phyloP scores from a whole-genome alignment of 2,797 vertebrate genomes.

The Sebastes hopkinsi region DNA sequence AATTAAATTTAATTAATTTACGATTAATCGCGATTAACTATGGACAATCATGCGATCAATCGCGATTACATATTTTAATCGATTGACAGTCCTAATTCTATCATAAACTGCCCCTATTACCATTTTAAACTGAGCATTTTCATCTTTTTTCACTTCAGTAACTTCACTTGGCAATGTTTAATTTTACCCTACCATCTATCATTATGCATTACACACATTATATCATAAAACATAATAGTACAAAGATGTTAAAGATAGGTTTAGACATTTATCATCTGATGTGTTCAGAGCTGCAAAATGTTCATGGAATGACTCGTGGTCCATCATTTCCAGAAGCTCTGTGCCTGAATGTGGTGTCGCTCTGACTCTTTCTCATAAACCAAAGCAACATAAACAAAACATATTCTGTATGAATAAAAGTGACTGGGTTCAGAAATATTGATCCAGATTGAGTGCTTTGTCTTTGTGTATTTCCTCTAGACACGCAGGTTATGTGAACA shows the following conservation, averaged over 20 bases:
- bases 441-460: not conserved
- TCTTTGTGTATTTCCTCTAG: not conserved
- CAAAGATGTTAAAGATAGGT: not conserved
- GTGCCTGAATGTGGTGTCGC: not conserved
- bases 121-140: too few relatives aligned
- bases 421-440: not conserved
- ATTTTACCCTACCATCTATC: not conserved
- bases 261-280: not conserved
- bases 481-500: not conserved
- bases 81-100: not conserved
- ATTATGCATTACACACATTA: not conserved
- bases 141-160: too few relatives aligned
- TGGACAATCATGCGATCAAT: too few relatives aligned
- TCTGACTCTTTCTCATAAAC: not conserved
- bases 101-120: not conserved
- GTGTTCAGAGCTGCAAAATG: not conserved
- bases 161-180: not conserved
- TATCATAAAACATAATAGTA: not conserved
- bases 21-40: too few relatives aligned
- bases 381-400: not conserved
- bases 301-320: not conserved
- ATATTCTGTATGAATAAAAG: not conserved
- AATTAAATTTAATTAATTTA: too few relatives aligned
- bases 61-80: too few relatives aligned
- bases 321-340: not conserved